A percentile compares a stretch with the other conserved stretches of the same genome.
Evolutionary conservation across 2,113 vertebrate species (phyloP).

Genomic region (Pimephales promelas): DNA sequence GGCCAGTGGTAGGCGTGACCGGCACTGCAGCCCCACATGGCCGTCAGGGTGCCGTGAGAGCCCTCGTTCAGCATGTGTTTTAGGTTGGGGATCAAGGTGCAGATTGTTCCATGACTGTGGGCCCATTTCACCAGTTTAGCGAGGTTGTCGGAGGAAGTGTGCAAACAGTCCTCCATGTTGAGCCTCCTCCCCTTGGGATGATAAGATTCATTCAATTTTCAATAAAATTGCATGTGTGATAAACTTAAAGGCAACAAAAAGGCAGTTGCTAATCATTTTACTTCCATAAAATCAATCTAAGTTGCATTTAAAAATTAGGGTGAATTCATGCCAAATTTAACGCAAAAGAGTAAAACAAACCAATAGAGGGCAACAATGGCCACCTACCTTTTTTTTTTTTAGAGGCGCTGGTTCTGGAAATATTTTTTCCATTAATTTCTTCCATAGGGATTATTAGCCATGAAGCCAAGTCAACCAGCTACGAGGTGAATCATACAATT

Average conservation of each 20-base stretch:
- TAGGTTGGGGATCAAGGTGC: conserved; percentile 88
- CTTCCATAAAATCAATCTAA: too few relatives aligned
- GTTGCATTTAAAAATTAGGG: too few relatives aligned
- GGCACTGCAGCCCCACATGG: conserved; percentile 86
- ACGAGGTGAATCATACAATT: too few relatives aligned
- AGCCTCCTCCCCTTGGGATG: conserved; percentile 59
- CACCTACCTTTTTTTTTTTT: too few relatives aligned
- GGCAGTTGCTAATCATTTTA: neutral
- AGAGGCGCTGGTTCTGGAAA: too few relatives aligned
- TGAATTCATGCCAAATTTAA: too few relatives aligned
- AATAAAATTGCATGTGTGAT: neutral
- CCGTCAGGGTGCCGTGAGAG: conserved; percentile 81
- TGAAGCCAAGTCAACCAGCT: too few relatives aligned
- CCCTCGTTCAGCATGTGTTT: conserved; percentile 84
- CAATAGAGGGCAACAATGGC: too few relatives aligned
- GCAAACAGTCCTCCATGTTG: conserved; percentile 88
- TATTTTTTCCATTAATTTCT: too few relatives aligned
- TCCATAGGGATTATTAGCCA: too few relatives aligned
- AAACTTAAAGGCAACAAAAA: neutral
- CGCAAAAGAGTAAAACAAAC: too few relatives aligned
- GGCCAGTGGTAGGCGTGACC: conserved; percentile 93
- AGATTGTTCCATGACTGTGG: conserved; percentile 92
- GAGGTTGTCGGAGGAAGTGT: conserved; percentile 87
- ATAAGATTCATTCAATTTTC: neutral
- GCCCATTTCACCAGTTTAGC: conserved; percentile 93